Evolutionary conservation across 2,113 vertebrate species (phyloP), one percentile per base, ranked within the genome.

Genomic region (Brachyhypopomus occidentalis): DNA sequence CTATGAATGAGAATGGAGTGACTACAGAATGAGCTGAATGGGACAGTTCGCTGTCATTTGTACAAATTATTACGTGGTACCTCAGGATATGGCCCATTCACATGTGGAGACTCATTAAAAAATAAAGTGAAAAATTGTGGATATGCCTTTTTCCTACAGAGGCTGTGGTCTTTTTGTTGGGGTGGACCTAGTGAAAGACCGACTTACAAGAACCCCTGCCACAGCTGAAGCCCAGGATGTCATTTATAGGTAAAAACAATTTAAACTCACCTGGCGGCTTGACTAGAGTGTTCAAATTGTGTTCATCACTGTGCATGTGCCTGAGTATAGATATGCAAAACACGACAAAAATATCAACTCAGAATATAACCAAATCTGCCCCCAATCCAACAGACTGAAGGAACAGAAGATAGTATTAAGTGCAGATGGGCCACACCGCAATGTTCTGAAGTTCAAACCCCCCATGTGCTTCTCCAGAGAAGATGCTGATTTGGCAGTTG

Each of bases 381-480:
- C 14, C 23, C 34, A 30, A 30, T 30, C 30, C 30, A 30, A n/a
- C 85, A 99, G 98, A 87, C 91, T 99, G 75, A 99, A 98, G 87
- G 95, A 98, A 59, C 89, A 87, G 71, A 79, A 84, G 7, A 92
- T 99, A 72, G 94, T 99, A 6, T 92, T 99, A 8, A 99, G 97
- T 83, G 95, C 96, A 0, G 98, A 99, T 1, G 97, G 98, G 11
- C 98, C 97, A 36, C 91, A 97, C 30, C 94, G 96, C 85, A 99
- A 99, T 1, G 94, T 99, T 60, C 92, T 99, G 2, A 99, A 99
- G 89, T 96, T 98, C 79, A 99, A 99, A 71, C 98, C 98, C 0
- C 98, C 98, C 0, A 91, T 98, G 95, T 98, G 97, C 89, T 99
- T 99, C 91, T 94, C 90, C 0, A 85, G 76, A 72, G 95, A 96